phyloP scores from a whole-genome alignment of 2,888 invertebrate species.

The Drosophila dives region DNA sequence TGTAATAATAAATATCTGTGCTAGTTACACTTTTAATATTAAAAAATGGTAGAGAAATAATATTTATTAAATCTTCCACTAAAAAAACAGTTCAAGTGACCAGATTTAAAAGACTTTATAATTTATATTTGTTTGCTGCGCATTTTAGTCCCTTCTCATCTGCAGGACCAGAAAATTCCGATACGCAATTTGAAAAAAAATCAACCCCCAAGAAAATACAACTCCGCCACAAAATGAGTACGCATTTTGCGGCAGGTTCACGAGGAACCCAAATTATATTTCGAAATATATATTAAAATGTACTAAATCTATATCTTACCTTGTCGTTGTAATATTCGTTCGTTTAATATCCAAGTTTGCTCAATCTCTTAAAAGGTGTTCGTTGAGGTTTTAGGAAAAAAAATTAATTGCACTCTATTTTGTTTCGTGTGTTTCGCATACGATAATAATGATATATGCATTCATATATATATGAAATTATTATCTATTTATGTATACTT shows the following conservation, averaged over 20 bases:
- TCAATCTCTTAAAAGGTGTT: conserved; percentile 18
- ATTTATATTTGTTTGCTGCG: conserved; percentile 12
- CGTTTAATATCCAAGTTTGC: conserved; percentile 47
- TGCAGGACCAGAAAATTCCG: conserved; percentile 21
- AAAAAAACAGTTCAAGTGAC: not conserved
- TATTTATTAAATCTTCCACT: not conserved
- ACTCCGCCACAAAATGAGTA: conserved; percentile 8
- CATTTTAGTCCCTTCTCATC: conserved; percentile 11
- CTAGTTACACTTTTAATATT: not conserved
- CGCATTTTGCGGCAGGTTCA: conserved; percentile 21
- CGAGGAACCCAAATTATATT: not conserved
- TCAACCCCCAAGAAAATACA: conserved; percentile 20
- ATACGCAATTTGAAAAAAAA: conserved; percentile 34
- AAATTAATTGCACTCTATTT: conserved; percentile 43
- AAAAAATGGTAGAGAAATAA: not conserved
- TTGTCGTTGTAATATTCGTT: conserved; percentile 38
- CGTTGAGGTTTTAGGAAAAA: conserved; percentile 22
- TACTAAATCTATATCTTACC: conserved; percentile 32
- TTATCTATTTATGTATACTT: conserved; percentile 22
- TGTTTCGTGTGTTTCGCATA: conserved; percentile 25
- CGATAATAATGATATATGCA: conserved; percentile 33
- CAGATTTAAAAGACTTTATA: too few relatives aligned
- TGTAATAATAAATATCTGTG: not conserved
- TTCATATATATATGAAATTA: conserved; percentile 29
- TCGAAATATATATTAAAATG: not conserved